Conservation (phyloP, 2,888 invertebrate species). For the Macrophya annulata region DNA sequence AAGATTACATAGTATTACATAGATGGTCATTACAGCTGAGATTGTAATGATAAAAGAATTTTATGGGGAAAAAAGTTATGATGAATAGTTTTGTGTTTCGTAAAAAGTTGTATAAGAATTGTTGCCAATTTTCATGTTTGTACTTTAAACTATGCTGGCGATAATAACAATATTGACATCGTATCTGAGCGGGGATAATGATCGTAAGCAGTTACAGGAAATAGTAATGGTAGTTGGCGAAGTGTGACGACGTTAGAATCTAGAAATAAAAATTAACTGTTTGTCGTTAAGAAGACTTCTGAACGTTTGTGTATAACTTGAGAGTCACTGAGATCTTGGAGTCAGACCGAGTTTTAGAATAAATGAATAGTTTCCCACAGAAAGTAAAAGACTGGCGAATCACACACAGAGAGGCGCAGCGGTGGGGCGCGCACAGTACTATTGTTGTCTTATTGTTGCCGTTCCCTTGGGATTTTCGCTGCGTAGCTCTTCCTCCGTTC, state of each 20-base stretch:
- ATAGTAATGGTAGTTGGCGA: slow-evolving; percentile 13
- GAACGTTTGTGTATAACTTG: slow-evolving; percentile 46
- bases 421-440: slow-evolving; percentile 67
- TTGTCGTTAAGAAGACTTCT: slow-evolving; percentile 35
- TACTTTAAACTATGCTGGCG: background rate
- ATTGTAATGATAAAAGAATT: background rate
- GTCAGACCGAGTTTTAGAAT: slow-evolving; percentile 72
- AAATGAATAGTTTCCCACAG: slow-evolving; percentile 70
- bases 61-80: background rate
- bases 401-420: slow-evolving; percentile 57
- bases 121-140: background rate
- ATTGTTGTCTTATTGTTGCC: slow-evolving; percentile 76
- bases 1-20: background rate
- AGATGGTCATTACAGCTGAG: background rate
- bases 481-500: slow-evolving; percentile 25
- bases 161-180: slow-evolving; percentile 6
- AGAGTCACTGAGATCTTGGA: slow-evolving; percentile 62
- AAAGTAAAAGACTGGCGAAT: slow-evolving; percentile 66
- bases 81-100: background rate
- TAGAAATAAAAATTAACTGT: slow-evolving; percentile 31
- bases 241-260: background rate
- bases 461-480: slow-evolving; percentile 67
- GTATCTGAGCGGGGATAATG: background rate
- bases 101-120: background rate
- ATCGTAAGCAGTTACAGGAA: slow-evolving; percentile 27